A percentile compares a stretch with the other conserved stretches of the same genome.
These are phyloP conservation scores for Dromococcyx pavoninus DNA, from an alignment of 2,797 vertebrate species.

Conservation along the genomic window DNA sequence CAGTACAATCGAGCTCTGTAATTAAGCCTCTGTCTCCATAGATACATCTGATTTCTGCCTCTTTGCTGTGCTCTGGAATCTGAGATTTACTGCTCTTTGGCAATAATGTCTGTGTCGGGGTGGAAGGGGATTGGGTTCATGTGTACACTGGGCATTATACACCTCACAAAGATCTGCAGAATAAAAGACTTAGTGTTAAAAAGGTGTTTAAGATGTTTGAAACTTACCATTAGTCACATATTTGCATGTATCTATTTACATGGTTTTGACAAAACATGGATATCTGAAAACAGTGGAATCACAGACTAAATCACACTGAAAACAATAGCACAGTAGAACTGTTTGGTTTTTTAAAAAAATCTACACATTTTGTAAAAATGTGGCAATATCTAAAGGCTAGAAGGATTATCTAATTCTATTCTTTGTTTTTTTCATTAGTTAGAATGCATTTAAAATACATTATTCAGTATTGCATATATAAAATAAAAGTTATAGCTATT, in stretches of 20 bases:
- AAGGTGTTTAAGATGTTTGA: background rate
- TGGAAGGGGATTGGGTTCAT: background rate
- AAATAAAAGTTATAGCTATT: background rate
- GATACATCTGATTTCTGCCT: constrained; percentile 39
- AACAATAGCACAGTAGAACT: background rate
- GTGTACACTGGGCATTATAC: background rate
- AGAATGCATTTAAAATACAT: background rate
- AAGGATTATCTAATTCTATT: background rate
- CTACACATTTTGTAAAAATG: background rate
- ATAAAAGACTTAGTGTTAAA: background rate
- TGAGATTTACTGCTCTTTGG: background rate
- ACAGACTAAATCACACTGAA: background rate
- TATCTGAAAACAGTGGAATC: background rate
- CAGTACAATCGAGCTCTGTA: background rate
- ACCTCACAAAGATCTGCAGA: background rate
- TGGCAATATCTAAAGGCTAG: background rate
- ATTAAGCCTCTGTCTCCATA: constrained; percentile 43
- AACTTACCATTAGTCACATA: background rate
- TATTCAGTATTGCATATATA: background rate
- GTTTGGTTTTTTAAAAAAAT: background rate
- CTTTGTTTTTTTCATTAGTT: background rate
- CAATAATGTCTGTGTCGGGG: background rate
- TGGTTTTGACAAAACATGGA: background rate
- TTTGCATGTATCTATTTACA: background rate
- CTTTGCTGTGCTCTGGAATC: constrained; percentile 2